A percentile compares a stretch with the other conserved stretches of the same genome.
These are phyloP conservation scores for Rhinogobio ventralis DNA, from an alignment of 2,797 vertebrate genomes.

Conservation along the genomic window DNA sequence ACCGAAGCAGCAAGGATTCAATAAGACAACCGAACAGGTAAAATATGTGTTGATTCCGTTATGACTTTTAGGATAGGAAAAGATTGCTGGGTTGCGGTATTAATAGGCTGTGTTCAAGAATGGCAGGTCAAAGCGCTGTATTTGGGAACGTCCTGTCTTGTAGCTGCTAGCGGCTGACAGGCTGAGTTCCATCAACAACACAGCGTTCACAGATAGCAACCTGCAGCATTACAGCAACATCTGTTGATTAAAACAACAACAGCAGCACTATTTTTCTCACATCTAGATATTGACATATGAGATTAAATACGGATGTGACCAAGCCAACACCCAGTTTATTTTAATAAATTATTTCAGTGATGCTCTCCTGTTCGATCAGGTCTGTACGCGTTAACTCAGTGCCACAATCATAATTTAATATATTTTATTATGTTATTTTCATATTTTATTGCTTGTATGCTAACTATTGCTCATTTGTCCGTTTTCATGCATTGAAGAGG, in stretches of 20 bases:
- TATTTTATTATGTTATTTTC: slow-evolving; percentile 46
- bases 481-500: not conserved
- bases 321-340: slow-evolving; percentile 52
- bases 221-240: slow-evolving; percentile 40
- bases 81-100: not conserved
- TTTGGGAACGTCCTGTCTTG: slow-evolving; percentile 25
- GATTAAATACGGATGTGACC: not conserved
- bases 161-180: slow-evolving; percentile 51
- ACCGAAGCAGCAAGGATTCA: slow-evolving; percentile 71
- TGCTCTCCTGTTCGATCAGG: not conserved
- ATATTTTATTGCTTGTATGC: not conserved
- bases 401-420: slow-evolving; percentile 16
- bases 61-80: not conserved
- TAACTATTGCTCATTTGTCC: not conserved
- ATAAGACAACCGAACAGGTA: slow-evolving; percentile 74
- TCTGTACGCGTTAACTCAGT: not conserved
- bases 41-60: slow-evolving; percentile 20
- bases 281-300: too few species aligned
- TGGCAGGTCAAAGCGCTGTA: slow-evolving; percentile 11
- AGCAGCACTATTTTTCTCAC: not conserved
- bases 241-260: not conserved
- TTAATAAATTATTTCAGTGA: slow-evolving; percentile 48
- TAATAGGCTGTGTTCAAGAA: not conserved
- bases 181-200: slow-evolving; percentile 39
- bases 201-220: slow-evolving; percentile 33